phyloP scores from a whole-genome alignment of 1,140 invertebrate genomes.

The Drosophila busckii region DNA sequence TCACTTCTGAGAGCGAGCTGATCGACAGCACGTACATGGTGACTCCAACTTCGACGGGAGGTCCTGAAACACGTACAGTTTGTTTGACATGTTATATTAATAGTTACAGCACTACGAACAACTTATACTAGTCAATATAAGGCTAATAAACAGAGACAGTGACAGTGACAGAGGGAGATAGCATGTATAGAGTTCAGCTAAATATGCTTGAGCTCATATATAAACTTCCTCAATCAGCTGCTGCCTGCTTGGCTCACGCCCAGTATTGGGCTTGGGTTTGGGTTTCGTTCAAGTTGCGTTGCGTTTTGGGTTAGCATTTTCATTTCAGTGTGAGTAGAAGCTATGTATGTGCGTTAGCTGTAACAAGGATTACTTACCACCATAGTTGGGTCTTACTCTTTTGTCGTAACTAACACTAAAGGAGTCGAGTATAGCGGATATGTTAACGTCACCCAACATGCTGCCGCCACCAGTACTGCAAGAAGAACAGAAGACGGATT shows the following conservation, averaged over 20 bases:
- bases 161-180: background rate
- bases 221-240: too few species aligned
- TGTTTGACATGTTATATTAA: constrained; percentile 27
- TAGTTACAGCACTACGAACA: constrained; percentile 11
- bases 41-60: constrained; percentile 96
- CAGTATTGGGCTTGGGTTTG: too few species aligned
- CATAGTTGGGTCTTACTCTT: constrained; percentile 98
- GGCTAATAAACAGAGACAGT: constrained; percentile 1
- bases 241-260: too few species aligned
- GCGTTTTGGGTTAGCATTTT: constrained; percentile 33
- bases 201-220: too few species aligned
- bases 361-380: constrained; percentile 87
- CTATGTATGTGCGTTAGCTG: constrained; percentile 12
- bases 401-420: constrained; percentile 97
- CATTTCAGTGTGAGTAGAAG: constrained; percentile 26
- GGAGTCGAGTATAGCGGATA: constrained; percentile 94
- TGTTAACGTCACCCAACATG: constrained; percentile 92
- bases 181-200: too few species aligned
- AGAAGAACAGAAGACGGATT: background rate
- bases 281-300: constrained; percentile 52
- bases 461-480: constrained; percentile 85
- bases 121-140: too few species aligned
- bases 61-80: constrained; percentile 86
- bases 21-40: constrained; percentile 99
- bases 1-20: constrained; percentile 98